A percentile compares a stretch with the other conserved stretches of the same genome.
phyloP scores from a whole-genome alignment of 2,113 vertebrate species.

The Phalacrocorax pelagicus region DNA sequence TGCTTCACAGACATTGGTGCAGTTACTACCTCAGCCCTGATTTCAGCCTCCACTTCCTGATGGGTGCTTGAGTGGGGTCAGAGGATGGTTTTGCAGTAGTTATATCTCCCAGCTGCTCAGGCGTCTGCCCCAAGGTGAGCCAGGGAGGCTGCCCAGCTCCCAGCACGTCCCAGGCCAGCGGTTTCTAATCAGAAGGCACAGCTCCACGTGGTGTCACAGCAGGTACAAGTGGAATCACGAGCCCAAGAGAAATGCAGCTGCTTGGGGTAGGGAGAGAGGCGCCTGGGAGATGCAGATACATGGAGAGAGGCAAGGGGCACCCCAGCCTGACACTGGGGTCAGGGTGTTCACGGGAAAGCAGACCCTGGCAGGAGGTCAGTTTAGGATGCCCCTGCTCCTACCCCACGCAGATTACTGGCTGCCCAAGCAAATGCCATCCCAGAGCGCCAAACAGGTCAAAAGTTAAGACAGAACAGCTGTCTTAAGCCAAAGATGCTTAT shows the following conservation, averaged over 20 bases:
- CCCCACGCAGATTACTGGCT: background rate
- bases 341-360: fast-evolving
- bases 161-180: background rate
- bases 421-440: background rate
- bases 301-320: background rate
- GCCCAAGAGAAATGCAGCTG: background rate
- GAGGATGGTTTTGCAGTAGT: background rate
- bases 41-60: background rate
- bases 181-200: fast-evolving
- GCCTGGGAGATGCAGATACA: fast-evolving
- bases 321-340: background rate
- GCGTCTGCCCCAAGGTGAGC: background rate
- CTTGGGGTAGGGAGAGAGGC: background rate
- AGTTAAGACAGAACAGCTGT: background rate
- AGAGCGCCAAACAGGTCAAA: background rate
- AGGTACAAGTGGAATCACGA: background rate
- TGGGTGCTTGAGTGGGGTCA: background rate
- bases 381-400: background rate
- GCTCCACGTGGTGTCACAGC: background rate
- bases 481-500: background rate
- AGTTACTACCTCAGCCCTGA: background rate
- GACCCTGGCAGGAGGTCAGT: background rate
- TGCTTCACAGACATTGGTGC: background rate
- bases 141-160: background rate
- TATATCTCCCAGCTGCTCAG: background rate